A percentile compares a stretch with the other conserved stretches of the same genome.
These are phyloP conservation scores for Tetraneura akinire DNA, from an alignment of 1,140 invertebrate species.

Conservation along the genomic window DNA sequence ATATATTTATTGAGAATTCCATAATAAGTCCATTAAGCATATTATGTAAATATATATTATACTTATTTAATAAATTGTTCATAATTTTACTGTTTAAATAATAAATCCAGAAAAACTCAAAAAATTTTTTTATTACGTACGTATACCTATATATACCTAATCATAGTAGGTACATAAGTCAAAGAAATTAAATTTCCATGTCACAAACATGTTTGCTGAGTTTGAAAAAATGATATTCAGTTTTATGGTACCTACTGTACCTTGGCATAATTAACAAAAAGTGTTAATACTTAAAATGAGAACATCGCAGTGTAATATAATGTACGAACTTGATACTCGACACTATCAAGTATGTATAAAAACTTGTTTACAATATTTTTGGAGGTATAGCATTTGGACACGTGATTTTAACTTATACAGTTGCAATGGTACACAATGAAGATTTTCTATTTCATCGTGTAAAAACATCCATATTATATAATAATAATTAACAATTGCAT, in stretches of 20 bases:
- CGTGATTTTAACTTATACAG: neutral
- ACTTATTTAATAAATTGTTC: neutral
- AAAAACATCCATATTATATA: too few species aligned
- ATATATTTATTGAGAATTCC: too few species aligned
- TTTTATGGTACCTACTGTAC: neutral
- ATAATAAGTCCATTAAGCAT: too few species aligned
- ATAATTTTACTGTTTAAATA: neutral
- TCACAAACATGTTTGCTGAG: constrained; percentile 17
- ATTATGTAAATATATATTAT: too few species aligned
- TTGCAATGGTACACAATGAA: neutral
- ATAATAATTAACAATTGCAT: too few species aligned
- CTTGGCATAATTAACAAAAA: constrained; percentile 8
- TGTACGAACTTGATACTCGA: constrained; percentile 31
- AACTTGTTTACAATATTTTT: constrained; percentile 22
- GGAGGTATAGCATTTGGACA: neutral
- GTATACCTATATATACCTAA: neutral
- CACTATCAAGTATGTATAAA: constrained; percentile 2
- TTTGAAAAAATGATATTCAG: constrained; percentile 8
- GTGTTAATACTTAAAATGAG: neutral
- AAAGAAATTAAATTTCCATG: neutral
- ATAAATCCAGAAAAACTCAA: neutral
- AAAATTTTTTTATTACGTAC: neutral
- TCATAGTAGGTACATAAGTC: too few species aligned
- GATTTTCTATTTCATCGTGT: neutral
- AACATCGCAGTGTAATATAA: too few species aligned